Base-by-base conservation (phyloP, 2,888 invertebrate species). In the Athalia rosae region DNA sequence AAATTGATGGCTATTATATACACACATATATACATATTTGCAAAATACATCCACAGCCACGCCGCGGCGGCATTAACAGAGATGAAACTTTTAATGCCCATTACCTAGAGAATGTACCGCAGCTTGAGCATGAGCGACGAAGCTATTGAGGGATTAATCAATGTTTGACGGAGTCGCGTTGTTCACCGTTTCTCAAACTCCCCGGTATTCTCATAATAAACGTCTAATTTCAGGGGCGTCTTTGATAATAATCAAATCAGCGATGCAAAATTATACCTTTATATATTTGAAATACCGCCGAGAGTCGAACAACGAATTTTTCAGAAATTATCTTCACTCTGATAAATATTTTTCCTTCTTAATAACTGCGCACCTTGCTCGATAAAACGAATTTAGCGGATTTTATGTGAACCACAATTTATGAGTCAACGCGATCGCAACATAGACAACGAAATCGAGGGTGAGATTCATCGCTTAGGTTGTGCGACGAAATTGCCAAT, bases 61-160 rank as follows among this genome's bases (percentile, higher is more conserved):
- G 53, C 13, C 13, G n/a, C 8, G 7, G 15, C 45, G 41, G 50
- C 58, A 71, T 45, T 15, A 50, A 58, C 15, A 7, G 8, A 4
- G 43, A 58, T 58, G 41, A 58, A 71, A 45, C 43, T 43, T 45
- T 13, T 71, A 11, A n/a, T 6, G 56, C 56, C 56, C 50, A 15
- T 28, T 28, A 28, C 28, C 28, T 45, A 71, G 58, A 50, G 45
- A 45, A 58, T 58, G 58, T 56, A 3, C 56, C 43, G 47, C 43
- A 71, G 58, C 58, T 71, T 58, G 50, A 71, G 58, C 71, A 71
- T 7, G 4, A 45, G 58, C 56, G 58, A 7, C 43, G 13, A 13
- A 13, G 13, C 71, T 71, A 58, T 58, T 58, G 43, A 13, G 45
- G 56, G 43, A 45, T 71, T 58, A 58, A 71, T 71, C 45, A 71